Evolutionary conservation across 2,888 invertebrate genomes (phyloP), one percentile per base, ranked within the genome.

Genomic region (Aromia moschata): DNA sequence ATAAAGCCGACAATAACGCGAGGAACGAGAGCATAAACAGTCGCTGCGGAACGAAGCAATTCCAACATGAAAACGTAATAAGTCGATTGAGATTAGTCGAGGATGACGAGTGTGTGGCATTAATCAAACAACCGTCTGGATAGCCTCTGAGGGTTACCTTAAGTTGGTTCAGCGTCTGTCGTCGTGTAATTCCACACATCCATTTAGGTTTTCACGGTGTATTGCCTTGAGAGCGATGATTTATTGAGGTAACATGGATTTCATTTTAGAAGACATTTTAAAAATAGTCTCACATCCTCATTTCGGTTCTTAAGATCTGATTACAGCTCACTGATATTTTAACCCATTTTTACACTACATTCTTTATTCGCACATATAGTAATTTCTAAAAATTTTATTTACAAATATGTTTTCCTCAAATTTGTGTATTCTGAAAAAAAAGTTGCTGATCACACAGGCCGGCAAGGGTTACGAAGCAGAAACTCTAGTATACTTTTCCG

Each of bases 71-170:
- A 52, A 36, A 41, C 40, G 25, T 52, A 52, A 52, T 30, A 52
- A 18, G 52, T 31, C 18, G 52, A 41, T 41, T 40, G 52, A 18
- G 52, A 52, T 52, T 52, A 52, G 40, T 30, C 31, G 31, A 30
- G 20, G 31, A 55, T 55, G 55, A 55, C 38, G 38, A 55, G 55
- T 55, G 55, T 38, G 31, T 15, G 38, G 31, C 18, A 55, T 55
- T 46, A 45, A 55, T 55, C 55, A 55, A 55, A 38, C 12, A n/a
- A 31, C n/a, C n/a, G 14, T 41, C 30, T 52, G 43, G 41, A 41
- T 43, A 40, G 38, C 18, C 14, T 37, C 37, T 9, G 18, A 10
- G 25, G 36, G 11, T 38, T 38, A 52, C 52, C 38, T 51, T 36
- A 30, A 49, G 38, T 38, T 16, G 40, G 17, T 41, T 41, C 25